These are phyloP conservation scores for Pedicia rivosa DNA, from an alignment of 2,888 invertebrate species.

Conservation along the genomic window DNA sequence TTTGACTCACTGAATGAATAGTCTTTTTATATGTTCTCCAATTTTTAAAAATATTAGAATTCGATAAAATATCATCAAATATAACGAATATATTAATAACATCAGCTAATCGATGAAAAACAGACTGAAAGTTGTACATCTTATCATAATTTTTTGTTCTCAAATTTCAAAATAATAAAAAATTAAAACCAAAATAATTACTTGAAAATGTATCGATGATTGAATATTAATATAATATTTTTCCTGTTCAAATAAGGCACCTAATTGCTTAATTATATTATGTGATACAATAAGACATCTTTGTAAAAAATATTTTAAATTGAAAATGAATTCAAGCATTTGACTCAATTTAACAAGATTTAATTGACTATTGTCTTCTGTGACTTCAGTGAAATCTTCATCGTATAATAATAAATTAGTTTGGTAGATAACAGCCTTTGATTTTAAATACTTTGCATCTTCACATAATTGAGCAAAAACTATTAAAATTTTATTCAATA, in stretches of 20 bases:
- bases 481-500: constrained; percentile 61
- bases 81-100: constrained; percentile 46
- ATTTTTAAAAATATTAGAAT: constrained; percentile 33
- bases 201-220: constrained; percentile 18
- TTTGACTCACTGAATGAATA: constrained; percentile 49
- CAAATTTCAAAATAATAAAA: background rate
- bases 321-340: constrained; percentile 43
- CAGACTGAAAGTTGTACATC: constrained; percentile 18
- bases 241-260: constrained; percentile 44
- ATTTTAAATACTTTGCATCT: constrained; percentile 52
- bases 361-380: background rate
- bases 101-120: constrained; percentile 42
- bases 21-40: constrained; percentile 67
- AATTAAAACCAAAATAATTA: constrained; percentile 11
- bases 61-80: constrained; percentile 31
- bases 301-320: constrained; percentile 47
- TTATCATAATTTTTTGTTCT: constrained; percentile 11
- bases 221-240: constrained; percentile 21
- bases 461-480: constrained; percentile 63
- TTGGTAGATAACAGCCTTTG: constrained; percentile 46
- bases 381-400: constrained; percentile 15
- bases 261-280: constrained; percentile 58
- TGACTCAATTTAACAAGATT: constrained; percentile 28
- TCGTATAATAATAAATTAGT: constrained; percentile 27
- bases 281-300: constrained; percentile 55